Conservation (phyloP, 2,113 vertebrate species). For the Rana temporaria region DNA sequence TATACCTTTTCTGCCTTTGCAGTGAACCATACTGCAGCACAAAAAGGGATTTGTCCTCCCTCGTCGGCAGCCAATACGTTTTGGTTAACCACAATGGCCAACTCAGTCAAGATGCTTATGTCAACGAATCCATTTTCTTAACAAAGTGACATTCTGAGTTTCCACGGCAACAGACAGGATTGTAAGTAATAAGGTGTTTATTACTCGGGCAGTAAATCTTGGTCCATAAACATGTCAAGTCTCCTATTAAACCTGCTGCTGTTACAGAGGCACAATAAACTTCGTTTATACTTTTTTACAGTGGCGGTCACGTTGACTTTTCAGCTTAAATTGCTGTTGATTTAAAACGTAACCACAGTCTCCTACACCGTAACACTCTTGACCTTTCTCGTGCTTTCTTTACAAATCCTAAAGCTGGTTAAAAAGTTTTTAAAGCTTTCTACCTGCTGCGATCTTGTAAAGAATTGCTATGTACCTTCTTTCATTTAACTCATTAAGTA, state of each 20-base stretch:
- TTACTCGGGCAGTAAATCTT: slow-evolving; percentile 80
- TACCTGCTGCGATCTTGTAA: slow-evolving; percentile 69
- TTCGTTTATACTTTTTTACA: slow-evolving; percentile 74
- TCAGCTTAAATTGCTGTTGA: slow-evolving; percentile 74
- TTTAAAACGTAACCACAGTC: slow-evolving; percentile 69
- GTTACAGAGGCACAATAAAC: slow-evolving; percentile 73
- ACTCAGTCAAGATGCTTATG: slow-evolving; percentile 75
- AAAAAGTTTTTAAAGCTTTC: slow-evolving; percentile 69
- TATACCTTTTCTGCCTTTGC: slow-evolving; percentile 69
- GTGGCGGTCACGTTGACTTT: slow-evolving; percentile 70
- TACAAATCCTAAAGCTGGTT: slow-evolving; percentile 73
- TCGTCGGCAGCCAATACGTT: slow-evolving; percentile 77
- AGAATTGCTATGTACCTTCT: slow-evolving; percentile 61
- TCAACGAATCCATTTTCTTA: slow-evolving; percentile 76
- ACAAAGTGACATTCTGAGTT: slow-evolving; percentile 81
- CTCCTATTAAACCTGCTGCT: slow-evolving; percentile 77
- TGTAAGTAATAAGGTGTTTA: slow-evolving; percentile 81
- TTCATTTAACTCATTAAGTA: slow-evolving; percentile 43
- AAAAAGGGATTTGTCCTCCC: slow-evolving; percentile 79
- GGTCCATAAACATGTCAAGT: slow-evolving; percentile 79
- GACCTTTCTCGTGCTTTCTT: slow-evolving; percentile 73
- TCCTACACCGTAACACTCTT: slow-evolving; percentile 73
- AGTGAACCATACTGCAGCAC: slow-evolving; percentile 74
- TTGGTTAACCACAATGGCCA: slow-evolving; percentile 82
- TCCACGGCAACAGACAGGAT: slow-evolving; percentile 80